Conservation (phyloP, 2,888 invertebrate species). For the Dexiosoma caninum region DNA sequence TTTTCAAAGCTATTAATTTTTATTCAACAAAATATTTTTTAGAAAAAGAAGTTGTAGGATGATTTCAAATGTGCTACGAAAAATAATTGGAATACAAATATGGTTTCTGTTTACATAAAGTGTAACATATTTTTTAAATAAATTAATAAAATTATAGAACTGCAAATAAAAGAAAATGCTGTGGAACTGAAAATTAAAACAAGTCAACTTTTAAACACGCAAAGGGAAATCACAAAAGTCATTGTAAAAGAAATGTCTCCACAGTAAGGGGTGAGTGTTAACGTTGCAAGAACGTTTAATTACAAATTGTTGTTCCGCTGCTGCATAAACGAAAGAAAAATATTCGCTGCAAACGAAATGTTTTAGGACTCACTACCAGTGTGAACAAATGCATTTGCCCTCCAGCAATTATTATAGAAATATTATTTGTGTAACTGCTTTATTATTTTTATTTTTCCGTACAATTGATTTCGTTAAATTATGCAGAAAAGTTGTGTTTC, state of each 20-base stretch:
- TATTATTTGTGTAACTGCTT: neutral
- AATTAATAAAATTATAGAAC: too few relatives aligned
- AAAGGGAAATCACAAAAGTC: neutral
- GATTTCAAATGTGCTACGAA: too few relatives aligned
- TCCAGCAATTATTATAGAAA: neutral
- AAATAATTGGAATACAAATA: neutral
- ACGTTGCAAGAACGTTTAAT: conserved; percentile 29
- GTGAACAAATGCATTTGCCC: neutral
- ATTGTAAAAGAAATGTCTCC: neutral
- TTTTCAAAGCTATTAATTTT: conserved; percentile 3
- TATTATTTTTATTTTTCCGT: neutral
- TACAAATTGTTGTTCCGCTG: conserved; percentile 26
- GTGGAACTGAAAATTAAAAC: neutral
- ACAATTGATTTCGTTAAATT: conserved; percentile 46
- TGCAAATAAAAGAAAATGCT: too few relatives aligned
- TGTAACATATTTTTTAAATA: neutral
- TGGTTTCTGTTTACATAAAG: neutral
- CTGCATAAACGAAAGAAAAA: neutral
- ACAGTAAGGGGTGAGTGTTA: neutral
- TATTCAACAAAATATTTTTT: neutral
- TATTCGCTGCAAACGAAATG: neutral
- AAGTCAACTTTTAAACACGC: neutral
- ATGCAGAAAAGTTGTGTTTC: conserved; percentile 26
- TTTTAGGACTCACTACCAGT: neutral
- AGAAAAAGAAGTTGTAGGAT: neutral